Evolutionary conservation across 2,888 invertebrate genomes (phyloP), one percentile per base, ranked within the genome.

Genomic region (Pyrrhia umbra): DNA sequence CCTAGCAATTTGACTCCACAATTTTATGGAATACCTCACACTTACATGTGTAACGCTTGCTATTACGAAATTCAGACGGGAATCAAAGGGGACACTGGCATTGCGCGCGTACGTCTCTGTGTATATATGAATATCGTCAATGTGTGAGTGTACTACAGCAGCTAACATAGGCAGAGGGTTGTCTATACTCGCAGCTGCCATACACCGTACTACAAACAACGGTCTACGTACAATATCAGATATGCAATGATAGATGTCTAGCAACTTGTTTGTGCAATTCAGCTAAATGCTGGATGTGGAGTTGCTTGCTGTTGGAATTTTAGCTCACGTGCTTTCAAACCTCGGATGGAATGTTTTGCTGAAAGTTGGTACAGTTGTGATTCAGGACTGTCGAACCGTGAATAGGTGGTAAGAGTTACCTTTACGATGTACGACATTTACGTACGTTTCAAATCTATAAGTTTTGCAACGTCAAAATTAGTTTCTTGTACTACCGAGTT

Each of bases 201-300:
- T 50, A 18, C 23, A 39, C 9, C 4, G 27, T 13, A 60, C 40
- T 46, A 25, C 58, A 58, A 54, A 74, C 47, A 65, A 45, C 8
- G 23, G 51, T 21, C 15, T 57, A 45, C 39, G 54, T 34, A 69
- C 63, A 30, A 43, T 47, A 68, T 68, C 77, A 60, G 68, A 79
- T 72, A 76, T 43, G 57, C 45, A 43, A 46, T 79, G 80, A 78
- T 77, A 76, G 67, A 79, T 77, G 57, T 25, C 18, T 21, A 25
- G 39, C 46, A 68, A 65, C 57, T 62, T 73, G 77, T 79, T 79
- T 77, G 77, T 60, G 60, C 63, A 75, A 72, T 75, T 37, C 37
- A 59, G 62, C 65, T 68, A 61, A 80, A 79, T 68, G 65, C 56
- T 58, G 46, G 21, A 52, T 51, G 20, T 63, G 13, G 56, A 51